Evolutionary conservation across 2,888 invertebrate species (phyloP), one percentile per base, ranked within the genome.

Genomic region (Linyphia triangularis): DNA sequence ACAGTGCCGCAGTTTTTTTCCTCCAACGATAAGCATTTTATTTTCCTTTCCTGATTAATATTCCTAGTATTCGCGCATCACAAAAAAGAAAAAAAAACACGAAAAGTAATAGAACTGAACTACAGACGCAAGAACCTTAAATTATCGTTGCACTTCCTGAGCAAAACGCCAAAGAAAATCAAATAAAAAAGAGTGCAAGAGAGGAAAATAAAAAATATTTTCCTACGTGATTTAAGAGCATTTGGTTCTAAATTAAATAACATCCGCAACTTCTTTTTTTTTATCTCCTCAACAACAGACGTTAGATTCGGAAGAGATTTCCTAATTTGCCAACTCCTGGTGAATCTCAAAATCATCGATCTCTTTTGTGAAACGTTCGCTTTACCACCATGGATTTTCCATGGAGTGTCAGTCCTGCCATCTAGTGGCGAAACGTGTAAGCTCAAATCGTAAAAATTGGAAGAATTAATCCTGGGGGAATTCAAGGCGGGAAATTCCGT

Each of bases 261-360:
- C 75, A 75, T 73, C 30, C 67, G 13, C 57, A 33, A 33, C 67
- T 81, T 86, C 75, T 81, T 65, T 51, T 65, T n/a, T 51, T 43
- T n/a, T 28, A 24, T 30, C 59, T 65, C 37, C 16, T 13, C 69
- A 57, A 24, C 26, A 67, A 33, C 28, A 72, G 24, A 28, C 69
- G 75, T 72, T 75, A 67, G 75, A 69, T 77, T 77, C 37, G 33
- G 43, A 43, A 61, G 85, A 78, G 86, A 81, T 88, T 81, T 81
- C 86, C 75, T 88, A 88, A 88, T 81, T 86, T 79, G 72, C 22
- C 9, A 72, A 72, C 61, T 75, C 28, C 86, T 88, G 86, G 67
- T 59, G 73, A 88, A 88, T 88, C 81, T 88, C 86, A 88, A 88
- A 86, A 81, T 75, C 79, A 88, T 88, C 51, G 86, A 88, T 88